Percentiles rank a stretch among this genome's conserved stretches.
Evolutionary conservation across 2,888 invertebrate genomes (phyloP).

Genomic region (Athalia cordata): DNA sequence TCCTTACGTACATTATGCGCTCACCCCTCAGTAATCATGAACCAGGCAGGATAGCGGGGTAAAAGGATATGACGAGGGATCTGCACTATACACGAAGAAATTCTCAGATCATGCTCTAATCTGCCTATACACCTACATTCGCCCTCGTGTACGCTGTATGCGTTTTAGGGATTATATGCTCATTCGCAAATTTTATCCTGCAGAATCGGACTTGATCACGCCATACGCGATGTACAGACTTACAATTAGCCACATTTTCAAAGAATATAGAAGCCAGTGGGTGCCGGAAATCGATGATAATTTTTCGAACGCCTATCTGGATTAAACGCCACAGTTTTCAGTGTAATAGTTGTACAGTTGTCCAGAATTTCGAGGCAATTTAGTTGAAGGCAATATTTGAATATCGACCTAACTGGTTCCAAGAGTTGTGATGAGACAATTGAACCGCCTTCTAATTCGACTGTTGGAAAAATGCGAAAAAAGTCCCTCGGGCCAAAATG

Average conservation of each 20-base stretch:
- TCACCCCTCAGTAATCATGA: conserved; percentile 48
- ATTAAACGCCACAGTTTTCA: too few relatives aligned
- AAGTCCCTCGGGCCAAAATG: conserved; percentile 33
- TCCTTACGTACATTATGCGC: conserved; percentile 61
- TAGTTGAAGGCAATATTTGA: background rate
- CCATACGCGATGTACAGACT: too few relatives aligned
- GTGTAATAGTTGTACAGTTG: too few relatives aligned
- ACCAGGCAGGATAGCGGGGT: conserved; percentile 1
- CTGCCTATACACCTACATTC: background rate
- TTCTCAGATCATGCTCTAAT: conserved; percentile 14
- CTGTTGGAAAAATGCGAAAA: conserved; percentile 20
- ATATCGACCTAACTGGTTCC: background rate
- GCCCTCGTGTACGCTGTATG: background rate
- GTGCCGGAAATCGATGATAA: too few relatives aligned
- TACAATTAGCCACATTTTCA: too few relatives aligned
- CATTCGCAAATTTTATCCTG: too few relatives aligned
- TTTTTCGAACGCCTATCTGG: too few relatives aligned
- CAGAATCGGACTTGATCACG: too few relatives aligned
- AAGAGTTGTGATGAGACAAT: background rate
- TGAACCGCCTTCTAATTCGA: conserved; percentile 28
- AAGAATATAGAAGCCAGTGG: too few relatives aligned
- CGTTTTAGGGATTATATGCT: too few relatives aligned
- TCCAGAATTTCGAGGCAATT: background rate
- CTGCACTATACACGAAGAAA: background rate
- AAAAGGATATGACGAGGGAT: conserved; percentile 16